Conservation (phyloP, 1,140 invertebrate genomes). For the Musca domestica region DNA sequence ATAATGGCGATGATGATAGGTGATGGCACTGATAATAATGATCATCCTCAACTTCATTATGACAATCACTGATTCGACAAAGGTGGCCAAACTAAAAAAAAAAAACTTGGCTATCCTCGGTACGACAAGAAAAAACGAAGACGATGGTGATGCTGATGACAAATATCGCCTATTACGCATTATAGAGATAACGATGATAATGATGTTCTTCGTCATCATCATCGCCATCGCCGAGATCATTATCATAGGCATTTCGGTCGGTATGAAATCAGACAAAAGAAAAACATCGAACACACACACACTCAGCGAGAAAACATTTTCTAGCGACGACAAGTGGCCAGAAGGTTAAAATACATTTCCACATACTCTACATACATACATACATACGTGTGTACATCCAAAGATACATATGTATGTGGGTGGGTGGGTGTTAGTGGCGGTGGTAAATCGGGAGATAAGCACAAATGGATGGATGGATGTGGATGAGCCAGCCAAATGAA, state of each 20-base stretch:
- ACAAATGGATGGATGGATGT: too few species aligned
- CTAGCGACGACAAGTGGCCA: slow-evolving; percentile 10
- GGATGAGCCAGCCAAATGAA: too few species aligned
- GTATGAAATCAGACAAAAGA: too few species aligned
- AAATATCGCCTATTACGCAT: background rate
- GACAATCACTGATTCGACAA: background rate
- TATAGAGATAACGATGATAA: background rate
- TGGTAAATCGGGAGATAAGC: too few species aligned
- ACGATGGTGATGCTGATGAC: background rate
- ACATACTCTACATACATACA: background rate
- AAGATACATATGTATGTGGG: too few species aligned
- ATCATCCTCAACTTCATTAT: too few species aligned
- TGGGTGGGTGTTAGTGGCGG: background rate
- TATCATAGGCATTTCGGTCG: too few species aligned
- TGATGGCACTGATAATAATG: background rate
- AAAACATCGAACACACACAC: too few species aligned
- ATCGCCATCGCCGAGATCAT: background rate
- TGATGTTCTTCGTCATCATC: background rate
- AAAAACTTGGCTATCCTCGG: background rate
- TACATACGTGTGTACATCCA: too few species aligned
- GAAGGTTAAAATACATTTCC: background rate
- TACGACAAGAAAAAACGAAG: background rate
- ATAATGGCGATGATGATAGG: background rate
- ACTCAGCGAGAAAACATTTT: slow-evolving; percentile 9
- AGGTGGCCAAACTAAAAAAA: background rate